Conservation (phyloP, 53 echinoderm and acorn worm species). For the Hippasteria phrygiana region DNA sequence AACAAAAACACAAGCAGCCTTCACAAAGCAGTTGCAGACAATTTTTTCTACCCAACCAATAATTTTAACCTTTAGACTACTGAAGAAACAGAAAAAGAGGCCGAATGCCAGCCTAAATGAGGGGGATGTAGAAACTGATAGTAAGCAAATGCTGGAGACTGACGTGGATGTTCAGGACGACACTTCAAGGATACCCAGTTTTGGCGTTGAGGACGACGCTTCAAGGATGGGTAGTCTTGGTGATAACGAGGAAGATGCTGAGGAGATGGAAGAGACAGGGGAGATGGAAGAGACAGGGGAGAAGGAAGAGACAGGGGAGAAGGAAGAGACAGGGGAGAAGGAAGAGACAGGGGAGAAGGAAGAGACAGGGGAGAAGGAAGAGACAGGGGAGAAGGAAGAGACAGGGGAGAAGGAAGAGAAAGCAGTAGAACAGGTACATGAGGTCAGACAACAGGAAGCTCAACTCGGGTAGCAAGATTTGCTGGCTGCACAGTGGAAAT, state of each 20-base stretch:
- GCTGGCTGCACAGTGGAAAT: too few relatives aligned
- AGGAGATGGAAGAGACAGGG: slow-evolving; percentile 34
- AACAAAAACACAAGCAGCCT: too few relatives aligned
- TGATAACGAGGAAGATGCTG: slow-evolving; percentile 55
- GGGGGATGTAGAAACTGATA: slow-evolving; percentile 3
- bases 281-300: too few relatives aligned
- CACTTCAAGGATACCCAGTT: too few relatives aligned
- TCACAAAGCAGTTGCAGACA: too few relatives aligned
- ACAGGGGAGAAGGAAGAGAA: neutral
- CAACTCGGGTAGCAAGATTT: neutral
- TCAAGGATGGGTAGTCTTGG: neutral
- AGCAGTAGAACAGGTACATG: neutral
- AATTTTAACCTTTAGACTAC: slow-evolving; percentile 67
- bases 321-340: slow-evolving; percentile 36
- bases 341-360: slow-evolving; percentile 58
- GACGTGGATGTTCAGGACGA: too few relatives aligned
- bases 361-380: slow-evolving; percentile 63
- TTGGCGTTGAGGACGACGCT: too few relatives aligned
- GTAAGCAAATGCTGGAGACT: slow-evolving; percentile 4
- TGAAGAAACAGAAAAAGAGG: slow-evolving; percentile 85
- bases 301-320: slow-evolving; percentile 60
- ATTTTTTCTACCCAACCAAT: too few relatives aligned
- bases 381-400: slow-evolving; percentile 41
- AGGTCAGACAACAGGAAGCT: neutral
- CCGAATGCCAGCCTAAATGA: slow-evolving; percentile 44